Conservation (phyloP, 2,797 vertebrate genomes). For the Channa striata region DNA sequence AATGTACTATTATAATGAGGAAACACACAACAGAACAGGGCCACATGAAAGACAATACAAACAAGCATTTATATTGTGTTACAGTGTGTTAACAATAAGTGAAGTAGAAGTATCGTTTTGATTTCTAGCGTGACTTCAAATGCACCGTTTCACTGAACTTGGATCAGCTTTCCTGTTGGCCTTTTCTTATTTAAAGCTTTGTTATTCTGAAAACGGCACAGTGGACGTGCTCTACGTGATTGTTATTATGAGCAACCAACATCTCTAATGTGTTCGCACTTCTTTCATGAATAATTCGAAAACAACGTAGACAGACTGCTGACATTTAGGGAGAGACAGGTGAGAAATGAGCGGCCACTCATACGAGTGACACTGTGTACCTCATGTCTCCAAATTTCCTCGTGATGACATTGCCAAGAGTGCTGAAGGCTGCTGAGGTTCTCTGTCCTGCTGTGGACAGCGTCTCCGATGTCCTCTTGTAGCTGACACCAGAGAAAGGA, state of each 20-base stretch:
- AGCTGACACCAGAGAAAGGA: slow-evolving; percentile 79
- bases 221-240: background rate
- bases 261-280: background rate
- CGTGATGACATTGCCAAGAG: slow-evolving; percentile 91
- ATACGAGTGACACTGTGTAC: slow-evolving; percentile 74
- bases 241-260: background rate
- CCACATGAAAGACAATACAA: too few relatives aligned
- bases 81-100: too few relatives aligned
- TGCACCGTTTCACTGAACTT: too few relatives aligned
- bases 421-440: slow-evolving; percentile 93
- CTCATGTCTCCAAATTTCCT: slow-evolving; percentile 98
- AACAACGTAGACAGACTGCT: background rate
- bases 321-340: background rate
- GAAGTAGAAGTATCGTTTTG: too few relatives aligned
- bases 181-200: background rate
- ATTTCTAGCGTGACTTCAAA: too few relatives aligned
- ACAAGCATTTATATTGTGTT: too few relatives aligned
- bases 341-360: background rate
- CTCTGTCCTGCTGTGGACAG: slow-evolving; percentile 94
- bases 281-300: background rate
- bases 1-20: slow-evolving; percentile 1
- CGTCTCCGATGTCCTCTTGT: slow-evolving; percentile 97
- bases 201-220: too few relatives aligned
- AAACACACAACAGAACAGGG: background rate
- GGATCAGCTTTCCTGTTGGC: background rate